Evolutionary conservation across 2,888 invertebrate genomes (phyloP).

Genomic region (Horisme vitalbata): DNA sequence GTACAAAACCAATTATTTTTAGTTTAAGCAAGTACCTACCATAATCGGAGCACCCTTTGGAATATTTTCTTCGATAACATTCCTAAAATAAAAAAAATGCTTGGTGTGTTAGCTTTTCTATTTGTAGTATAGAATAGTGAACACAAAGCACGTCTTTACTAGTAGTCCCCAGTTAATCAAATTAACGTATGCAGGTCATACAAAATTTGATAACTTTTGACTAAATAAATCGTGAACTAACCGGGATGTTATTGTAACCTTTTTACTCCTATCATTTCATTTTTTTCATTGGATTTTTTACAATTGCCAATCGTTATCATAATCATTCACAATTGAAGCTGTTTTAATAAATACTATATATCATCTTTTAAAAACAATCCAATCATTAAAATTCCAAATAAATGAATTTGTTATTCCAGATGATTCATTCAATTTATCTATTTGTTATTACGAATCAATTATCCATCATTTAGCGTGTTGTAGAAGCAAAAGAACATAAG

Average conservation of each 20-base stretch:
- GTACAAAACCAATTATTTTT: too few species aligned
- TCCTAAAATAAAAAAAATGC: slow-evolving; percentile 23
- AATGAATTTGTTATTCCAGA: slow-evolving; percentile 64
- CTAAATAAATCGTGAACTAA: slow-evolving; percentile 29
- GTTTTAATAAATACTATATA: slow-evolving; percentile 48
- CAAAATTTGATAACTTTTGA: slow-evolving; percentile 43
- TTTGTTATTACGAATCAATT: slow-evolving; percentile 41
- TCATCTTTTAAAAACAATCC: slow-evolving; percentile 52
- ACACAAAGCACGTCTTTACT: slow-evolving; percentile 22
- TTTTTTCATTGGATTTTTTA: slow-evolving; percentile 70
- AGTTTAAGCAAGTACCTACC: too few species aligned
- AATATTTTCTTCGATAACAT: slow-evolving; percentile 13
- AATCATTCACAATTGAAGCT: slow-evolving; percentile 32
- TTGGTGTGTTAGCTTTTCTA: slow-evolving; percentile 47
- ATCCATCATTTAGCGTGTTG: slow-evolving; percentile 28
- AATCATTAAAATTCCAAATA: slow-evolving; percentile 54
- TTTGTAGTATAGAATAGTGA: slow-evolving; percentile 50
- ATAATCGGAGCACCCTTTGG: too few species aligned
- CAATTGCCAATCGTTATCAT: slow-evolving; percentile 26
- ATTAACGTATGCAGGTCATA: slow-evolving; percentile 66
- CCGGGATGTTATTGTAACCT: slow-evolving; percentile 37
- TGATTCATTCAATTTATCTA: slow-evolving; percentile 49
- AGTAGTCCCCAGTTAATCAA: slow-evolving; percentile 38
- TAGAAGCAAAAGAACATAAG: not conserved
- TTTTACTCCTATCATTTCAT: slow-evolving; percentile 19